Percentiles rank a stretch among this genome's conserved stretches.
These are phyloP conservation scores for Seira sanloemensis DNA, from an alignment of 2,888 invertebrate genomes.

Conservation along the genomic window DNA sequence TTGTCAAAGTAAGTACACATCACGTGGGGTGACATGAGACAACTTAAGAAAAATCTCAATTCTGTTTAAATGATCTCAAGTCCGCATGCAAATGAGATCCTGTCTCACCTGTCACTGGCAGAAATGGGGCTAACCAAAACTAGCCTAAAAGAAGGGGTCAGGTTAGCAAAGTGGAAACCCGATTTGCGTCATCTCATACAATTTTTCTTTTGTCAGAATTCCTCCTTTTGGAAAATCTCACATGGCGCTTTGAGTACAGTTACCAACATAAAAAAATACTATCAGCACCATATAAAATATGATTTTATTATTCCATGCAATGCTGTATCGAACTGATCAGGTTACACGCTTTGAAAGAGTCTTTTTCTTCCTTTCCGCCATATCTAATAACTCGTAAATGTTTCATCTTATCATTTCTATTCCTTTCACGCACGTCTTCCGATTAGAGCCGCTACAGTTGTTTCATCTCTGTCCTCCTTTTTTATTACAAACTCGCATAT, in stretches of 20 bases:
- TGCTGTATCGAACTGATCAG: no score
- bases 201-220: slow-evolving; percentile 76
- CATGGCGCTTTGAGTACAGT: slow-evolving; percentile 78
- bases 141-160: no score
- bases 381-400: slow-evolving; percentile 74
- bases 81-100: no score
- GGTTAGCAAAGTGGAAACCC: no score
- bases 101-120: no score
- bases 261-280: slow-evolving; percentile 77
- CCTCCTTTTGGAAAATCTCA: slow-evolving; percentile 80
- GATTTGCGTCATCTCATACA: background rate
- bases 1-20: slow-evolving; percentile 71
- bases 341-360: no score
- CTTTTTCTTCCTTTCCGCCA: no score
- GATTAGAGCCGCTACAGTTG: background rate
- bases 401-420: background rate
- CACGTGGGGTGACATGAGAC: no score
- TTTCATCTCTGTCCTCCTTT: background rate
- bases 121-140: no score
- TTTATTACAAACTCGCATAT: background rate
- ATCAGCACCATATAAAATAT: slow-evolving; percentile 78
- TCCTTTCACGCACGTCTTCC: background rate
- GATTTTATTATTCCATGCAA: no score
- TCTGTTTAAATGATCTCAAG: no score
- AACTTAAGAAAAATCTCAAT: no score